Evolutionary conservation across 2,888 invertebrate species (phyloP).

Genomic region (Anarsia innoxiella): DNA sequence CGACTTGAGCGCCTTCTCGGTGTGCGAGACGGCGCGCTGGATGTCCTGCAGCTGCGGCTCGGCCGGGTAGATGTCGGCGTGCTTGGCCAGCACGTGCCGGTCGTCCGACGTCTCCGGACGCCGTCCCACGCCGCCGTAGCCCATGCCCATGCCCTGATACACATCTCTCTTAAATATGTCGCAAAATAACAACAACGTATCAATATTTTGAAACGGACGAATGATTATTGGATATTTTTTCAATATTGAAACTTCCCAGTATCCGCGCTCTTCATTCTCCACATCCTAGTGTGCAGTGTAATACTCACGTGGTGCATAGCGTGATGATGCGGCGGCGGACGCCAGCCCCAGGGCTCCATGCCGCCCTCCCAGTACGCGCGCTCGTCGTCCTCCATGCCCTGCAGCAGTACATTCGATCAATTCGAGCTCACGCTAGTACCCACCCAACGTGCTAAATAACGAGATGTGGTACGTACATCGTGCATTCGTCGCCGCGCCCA

Average conservation of each 20-base stretch:
- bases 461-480: slow-evolving; percentile 42
- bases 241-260: too few species aligned
- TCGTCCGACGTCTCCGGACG: slow-evolving; percentile 96
- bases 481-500: slow-evolving; percentile 81
- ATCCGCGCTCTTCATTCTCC: too few species aligned
- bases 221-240: too few species aligned
- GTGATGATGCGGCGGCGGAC: slow-evolving; percentile 55
- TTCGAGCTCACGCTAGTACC: too few species aligned
- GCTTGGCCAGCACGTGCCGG: slow-evolving; percentile 94
- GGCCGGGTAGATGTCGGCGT: slow-evolving; percentile 94
- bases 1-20: slow-evolving; percentile 94
- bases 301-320: slow-evolving; percentile 33
- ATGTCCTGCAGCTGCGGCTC: slow-evolving; percentile 92
- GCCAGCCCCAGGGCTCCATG: slow-evolving; percentile 75
- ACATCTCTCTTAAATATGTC: background rate
- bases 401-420: slow-evolving; percentile 4
- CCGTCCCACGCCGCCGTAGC: slow-evolving; percentile 74
- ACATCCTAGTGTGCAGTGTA: too few species aligned
- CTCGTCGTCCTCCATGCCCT: slow-evolving; percentile 85
- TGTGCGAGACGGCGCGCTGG: slow-evolving; percentile 93
- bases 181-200: too few species aligned
- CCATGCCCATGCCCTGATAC: slow-evolving; percentile 35
- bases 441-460: too few species aligned
- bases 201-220: too few species aligned
- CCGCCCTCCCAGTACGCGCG: slow-evolving; percentile 92